A percentile compares a stretch with the other conserved stretches of the same genome.
These are phyloP conservation scores for Leptestheria dahalacensis DNA, from an alignment of 1,140 invertebrate species.

Conservation along the genomic window DNA sequence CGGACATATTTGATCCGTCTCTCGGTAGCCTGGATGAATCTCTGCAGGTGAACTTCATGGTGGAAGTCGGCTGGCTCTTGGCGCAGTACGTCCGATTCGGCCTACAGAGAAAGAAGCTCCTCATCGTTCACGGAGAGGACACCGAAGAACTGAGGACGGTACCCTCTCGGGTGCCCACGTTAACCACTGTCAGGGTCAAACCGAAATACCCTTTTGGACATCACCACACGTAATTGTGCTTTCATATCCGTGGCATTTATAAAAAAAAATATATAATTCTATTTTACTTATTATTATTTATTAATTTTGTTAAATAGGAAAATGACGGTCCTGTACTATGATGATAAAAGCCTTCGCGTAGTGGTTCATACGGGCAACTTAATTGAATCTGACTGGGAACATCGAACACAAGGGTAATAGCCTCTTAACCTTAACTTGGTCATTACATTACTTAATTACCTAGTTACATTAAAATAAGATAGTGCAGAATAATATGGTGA, in stretches of 20 bases:
- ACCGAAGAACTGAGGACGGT: conserved; percentile 39
- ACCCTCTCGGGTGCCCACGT: conserved; percentile 38
- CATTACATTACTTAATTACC: no score
- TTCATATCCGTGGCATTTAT: conserved; percentile 4
- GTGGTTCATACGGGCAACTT: conserved; percentile 87
- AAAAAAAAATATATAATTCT: conserved; percentile 5
- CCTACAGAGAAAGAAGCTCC: conserved; percentile 51
- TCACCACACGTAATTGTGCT: conserved; percentile 60
- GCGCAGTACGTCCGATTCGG: conserved; percentile 57
- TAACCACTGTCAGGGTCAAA: conserved; percentile 48
- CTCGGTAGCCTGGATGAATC: conserved; percentile 53
- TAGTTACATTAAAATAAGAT: no score
- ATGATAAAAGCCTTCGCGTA: conserved; percentile 62
- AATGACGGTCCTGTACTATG: conserved; percentile 74
- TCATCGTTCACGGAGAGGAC: conserved; percentile 64
- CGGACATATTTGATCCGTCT: conserved; percentile 55
- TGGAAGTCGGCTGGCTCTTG: conserved; percentile 70
- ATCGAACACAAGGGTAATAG: conserved; percentile 74
- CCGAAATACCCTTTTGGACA: conserved; percentile 66
- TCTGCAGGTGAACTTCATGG: conserved; percentile 83
- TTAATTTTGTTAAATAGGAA: conserved; percentile 41
- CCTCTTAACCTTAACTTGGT: no score
- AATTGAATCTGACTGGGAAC: conserved; percentile 77
- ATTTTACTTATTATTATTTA: conserved; percentile 14
- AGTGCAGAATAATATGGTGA: no score